Conservation (phyloP, 1,140 invertebrate species). For the Campoletis sonorensis region DNA sequence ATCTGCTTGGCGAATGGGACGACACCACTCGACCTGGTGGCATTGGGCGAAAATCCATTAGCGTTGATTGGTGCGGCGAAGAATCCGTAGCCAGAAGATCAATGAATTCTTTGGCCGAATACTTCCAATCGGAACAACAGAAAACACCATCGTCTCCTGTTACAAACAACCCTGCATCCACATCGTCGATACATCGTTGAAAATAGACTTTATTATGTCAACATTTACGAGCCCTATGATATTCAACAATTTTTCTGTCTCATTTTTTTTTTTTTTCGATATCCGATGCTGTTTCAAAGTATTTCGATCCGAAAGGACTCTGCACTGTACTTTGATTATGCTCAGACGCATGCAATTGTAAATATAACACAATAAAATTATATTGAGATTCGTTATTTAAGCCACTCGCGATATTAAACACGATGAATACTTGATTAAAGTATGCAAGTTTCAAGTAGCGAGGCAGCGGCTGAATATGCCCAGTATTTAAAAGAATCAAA, state of each 20-base stretch:
- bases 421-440: too few relatives aligned
- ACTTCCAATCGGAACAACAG: slow-evolving; percentile 72
- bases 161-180: slow-evolving; percentile 31
- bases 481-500: too few relatives aligned
- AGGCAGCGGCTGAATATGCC: too few relatives aligned
- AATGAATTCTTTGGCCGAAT: slow-evolving; percentile 74
- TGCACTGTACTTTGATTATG: too few relatives aligned
- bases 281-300: too few relatives aligned
- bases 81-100: slow-evolving; percentile 71
- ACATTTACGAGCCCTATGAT: background rate
- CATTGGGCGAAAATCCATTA: slow-evolving; percentile 70
- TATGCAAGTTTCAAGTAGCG: too few relatives aligned
- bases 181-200: slow-evolving; percentile 64
- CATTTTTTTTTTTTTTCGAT: background rate
- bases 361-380: too few relatives aligned
- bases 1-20: slow-evolving; percentile 85
- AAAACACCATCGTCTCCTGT: slow-evolving; percentile 54
- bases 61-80: slow-evolving; percentile 71
- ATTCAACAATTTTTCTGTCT: background rate
- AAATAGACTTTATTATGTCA: background rate
- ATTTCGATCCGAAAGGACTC: too few relatives aligned
- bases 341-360: too few relatives aligned
- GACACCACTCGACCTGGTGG: slow-evolving; percentile 52
- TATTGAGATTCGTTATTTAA: too few relatives aligned
- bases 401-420: too few relatives aligned